Percentiles rank a stretch among this genome's conserved stretches.
Evolutionary conservation across 1,140 invertebrate genomes (phyloP).

Genomic region (Triops longicaudatus): DNA sequence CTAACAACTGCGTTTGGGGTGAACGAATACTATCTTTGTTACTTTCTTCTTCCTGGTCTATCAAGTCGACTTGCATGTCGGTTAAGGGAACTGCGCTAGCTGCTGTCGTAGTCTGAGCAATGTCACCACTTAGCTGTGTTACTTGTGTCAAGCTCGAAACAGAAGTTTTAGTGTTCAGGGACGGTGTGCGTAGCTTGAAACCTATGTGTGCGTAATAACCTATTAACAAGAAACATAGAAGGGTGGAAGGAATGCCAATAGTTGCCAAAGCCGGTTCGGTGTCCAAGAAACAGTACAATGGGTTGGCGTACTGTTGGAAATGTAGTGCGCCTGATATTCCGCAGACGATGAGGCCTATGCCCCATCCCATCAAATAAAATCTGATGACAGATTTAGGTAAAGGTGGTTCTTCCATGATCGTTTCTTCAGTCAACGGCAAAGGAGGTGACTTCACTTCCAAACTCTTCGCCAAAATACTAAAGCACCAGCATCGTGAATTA

Average conservation of each 20-base stretch:
- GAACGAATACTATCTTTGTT: conserved; percentile 72
- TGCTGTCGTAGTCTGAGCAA: background rate
- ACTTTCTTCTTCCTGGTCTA: conserved; percentile 50
- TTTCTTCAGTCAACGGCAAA: conserved; percentile 55
- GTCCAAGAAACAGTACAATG: conserved; percentile 65
- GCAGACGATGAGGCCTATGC: conserved; percentile 75
- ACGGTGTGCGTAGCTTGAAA: background rate
- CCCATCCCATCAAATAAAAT: conserved; percentile 85
- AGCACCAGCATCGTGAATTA: background rate
- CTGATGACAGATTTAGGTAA: conserved; percentile 70
- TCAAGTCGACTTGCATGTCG: background rate
- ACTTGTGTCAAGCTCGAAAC: background rate
- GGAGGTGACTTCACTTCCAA: conserved; percentile 32
- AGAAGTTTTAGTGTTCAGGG: background rate
- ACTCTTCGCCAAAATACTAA: background rate
- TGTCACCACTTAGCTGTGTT: background rate
- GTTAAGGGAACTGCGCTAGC: background rate
- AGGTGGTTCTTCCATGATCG: conserved; percentile 55
- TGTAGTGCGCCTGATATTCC: conserved; percentile 85
- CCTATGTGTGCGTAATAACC: conserved; percentile 54
- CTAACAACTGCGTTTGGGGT: conserved; percentile 67
- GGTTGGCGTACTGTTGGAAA: conserved; percentile 62
- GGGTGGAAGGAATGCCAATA: conserved; percentile 63
- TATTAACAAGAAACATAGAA: conserved; percentile 60
- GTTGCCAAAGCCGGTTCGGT: conserved; percentile 68